Percentiles rank a stretch among this genome's conserved stretches.
Conservation (phyloP, 2,113 vertebrate genomes). For the Atlantisia rogersi region DNA sequence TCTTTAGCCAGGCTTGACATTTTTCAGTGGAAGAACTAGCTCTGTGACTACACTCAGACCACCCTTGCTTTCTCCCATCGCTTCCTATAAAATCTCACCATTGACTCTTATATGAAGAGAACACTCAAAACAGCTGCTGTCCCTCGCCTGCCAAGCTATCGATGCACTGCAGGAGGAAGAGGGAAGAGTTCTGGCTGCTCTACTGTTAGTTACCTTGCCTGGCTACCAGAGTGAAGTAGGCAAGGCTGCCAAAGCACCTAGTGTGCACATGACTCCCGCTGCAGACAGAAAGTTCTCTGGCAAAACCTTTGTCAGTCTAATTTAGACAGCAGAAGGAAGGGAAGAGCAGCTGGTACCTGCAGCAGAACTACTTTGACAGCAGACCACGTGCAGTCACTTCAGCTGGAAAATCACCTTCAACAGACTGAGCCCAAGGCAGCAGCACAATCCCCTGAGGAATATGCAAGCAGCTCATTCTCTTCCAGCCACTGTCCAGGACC, state of each 20-base stretch:
- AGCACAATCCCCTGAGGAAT: neutral
- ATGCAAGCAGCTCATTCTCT: neutral
- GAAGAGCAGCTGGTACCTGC: neutral
- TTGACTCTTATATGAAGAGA: neutral
- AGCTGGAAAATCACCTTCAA: neutral
- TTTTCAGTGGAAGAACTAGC: neutral
- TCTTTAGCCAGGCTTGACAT: neutral
- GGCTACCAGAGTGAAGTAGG: neutral
- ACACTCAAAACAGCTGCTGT: constrained; percentile 15
- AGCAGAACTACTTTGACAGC: neutral
- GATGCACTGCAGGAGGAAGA: neutral
- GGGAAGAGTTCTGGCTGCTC: neutral
- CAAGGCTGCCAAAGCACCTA: neutral
- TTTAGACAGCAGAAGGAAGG: neutral
- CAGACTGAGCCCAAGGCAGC: neutral
- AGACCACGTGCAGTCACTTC: neutral
- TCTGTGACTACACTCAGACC: neutral
- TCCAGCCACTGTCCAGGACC: neutral
- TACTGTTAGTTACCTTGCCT: neutral
- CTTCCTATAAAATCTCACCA: constrained; percentile 23
- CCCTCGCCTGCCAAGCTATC: constrained; percentile 10
- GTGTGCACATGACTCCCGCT: neutral
- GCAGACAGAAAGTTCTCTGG: neutral
- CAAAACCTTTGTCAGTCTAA: neutral
- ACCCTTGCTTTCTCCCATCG: neutral